A percentile compares a stretch with the other conserved stretches of the same genome.
These are phyloP conservation scores for Hemiscyllium ocellatum DNA, from an alignment of 2,113 vertebrate species.

Conservation along the genomic window DNA sequence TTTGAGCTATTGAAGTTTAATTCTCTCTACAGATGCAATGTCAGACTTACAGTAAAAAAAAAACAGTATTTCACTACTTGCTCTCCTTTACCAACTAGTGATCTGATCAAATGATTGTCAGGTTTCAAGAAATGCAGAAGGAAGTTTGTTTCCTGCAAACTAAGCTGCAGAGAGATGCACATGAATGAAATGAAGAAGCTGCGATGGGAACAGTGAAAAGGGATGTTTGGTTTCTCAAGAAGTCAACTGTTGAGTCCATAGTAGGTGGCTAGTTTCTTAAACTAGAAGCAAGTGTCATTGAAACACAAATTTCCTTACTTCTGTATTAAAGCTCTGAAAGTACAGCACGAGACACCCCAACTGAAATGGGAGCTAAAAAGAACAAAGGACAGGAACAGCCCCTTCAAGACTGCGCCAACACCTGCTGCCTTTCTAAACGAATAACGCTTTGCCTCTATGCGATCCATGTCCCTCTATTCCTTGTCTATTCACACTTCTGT, in stretches of 20 bases:
- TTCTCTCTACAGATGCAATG: neutral
- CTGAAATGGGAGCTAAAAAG: neutral
- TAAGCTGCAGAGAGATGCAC: neutral
- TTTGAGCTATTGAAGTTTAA: neutral
- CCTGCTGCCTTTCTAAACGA: too few relatives aligned
- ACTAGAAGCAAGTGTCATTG: neutral
- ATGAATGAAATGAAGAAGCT: neutral
- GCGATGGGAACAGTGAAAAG: neutral
- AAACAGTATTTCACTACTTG: neutral
- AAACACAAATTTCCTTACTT: neutral
- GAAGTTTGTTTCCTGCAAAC: neutral
- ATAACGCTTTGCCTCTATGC: too few relatives aligned
- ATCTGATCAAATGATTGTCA: neutral
- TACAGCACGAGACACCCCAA: neutral
- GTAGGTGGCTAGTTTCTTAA: neutral
- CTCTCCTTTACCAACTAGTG: neutral
- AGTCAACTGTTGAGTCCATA: neutral
- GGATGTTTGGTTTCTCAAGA: neutral
- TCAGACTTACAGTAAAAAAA: neutral
- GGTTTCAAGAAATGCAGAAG: neutral
- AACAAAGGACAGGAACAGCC: neutral
- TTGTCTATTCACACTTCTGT: too few relatives aligned
- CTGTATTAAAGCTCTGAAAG: neutral
- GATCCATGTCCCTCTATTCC: too few relatives aligned
- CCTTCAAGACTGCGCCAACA: too few relatives aligned